Base-by-base conservation (phyloP, 2,113 vertebrate species). In the Syrrhaptes paradoxus region DNA sequence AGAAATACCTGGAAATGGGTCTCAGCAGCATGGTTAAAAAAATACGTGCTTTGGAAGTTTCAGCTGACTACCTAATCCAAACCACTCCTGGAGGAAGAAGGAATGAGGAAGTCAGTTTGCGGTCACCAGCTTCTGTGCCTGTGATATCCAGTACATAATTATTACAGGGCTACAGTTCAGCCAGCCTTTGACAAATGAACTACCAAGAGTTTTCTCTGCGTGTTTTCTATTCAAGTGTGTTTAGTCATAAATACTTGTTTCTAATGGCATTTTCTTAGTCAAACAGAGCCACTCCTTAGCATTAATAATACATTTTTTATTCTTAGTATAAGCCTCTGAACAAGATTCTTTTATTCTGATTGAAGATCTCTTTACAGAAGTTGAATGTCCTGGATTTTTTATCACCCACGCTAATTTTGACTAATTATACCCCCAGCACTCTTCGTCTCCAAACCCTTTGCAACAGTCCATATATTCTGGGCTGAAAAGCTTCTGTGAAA, bases 101-200 rank as follows among this genome's bases (percentile, higher is more conserved):
- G 98, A 98, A 98, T 98, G 98, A 98, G 98, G 98, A 98, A 98
- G 88, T 95, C 92, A 93, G 90, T 21, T 41, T 45, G 93, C 2
- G 95, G 97, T 97, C 96, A 57, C 41, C 84, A 94, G 66, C 63
- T 80, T 63, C 94, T 84, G 79, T 93, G 74, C 88, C 92, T 80
- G 91, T 17, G 38, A 96, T 94, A 96, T 66, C 88, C 96, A 97
- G 95, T 58, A 89, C 89, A 93, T 78, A 86, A 97, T 95, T 86
- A 94, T 19, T 90, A 68, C 91, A 88, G 96, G 96, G 97, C 97
- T 61, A 34, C 31, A 29, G 82, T 96, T 96, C 97, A 97, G 89
- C 24, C 81, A 83, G 36, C 78, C 76, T 95, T 91, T 91, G 93
- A 95, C 94, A 96, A 96, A 96, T 78, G 77, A 96, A 74, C 80